phyloP scores from a whole-genome alignment of 2,113 vertebrate genomes.

The Pollachius pollachius region DNA sequence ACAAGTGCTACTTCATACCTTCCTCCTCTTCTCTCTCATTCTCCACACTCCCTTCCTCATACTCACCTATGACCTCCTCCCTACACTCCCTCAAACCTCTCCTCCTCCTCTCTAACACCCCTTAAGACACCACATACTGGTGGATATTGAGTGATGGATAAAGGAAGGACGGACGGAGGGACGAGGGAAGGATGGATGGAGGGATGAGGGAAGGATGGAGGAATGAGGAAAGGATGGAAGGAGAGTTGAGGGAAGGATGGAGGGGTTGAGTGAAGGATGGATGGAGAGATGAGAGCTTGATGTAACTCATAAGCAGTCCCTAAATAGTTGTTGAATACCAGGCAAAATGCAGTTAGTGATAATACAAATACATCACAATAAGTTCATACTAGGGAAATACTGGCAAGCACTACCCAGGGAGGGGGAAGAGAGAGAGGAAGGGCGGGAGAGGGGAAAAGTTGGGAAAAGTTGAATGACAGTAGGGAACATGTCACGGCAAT shows the following conservation, averaged over 20 bases:
- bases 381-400: too few relatives aligned
- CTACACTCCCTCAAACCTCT: not conserved
- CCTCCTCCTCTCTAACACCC: not conserved
- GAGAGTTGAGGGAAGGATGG: not conserved
- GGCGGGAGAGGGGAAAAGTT: not conserved
- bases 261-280: not conserved
- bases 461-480: conserved; percentile 4
- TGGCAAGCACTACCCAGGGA: not conserved
- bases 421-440: not conserved
- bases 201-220: not conserved
- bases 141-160: conserved; percentile 8
- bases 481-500: conserved; percentile 15
- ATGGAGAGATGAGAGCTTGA: not conserved
- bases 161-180: too few relatives aligned
- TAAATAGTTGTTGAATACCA: too few relatives aligned
- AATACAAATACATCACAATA: too few relatives aligned
- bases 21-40: not conserved
- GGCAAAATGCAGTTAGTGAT: too few relatives aligned
- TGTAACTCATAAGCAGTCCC: too few relatives aligned
- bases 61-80: not conserved
- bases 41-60: not conserved
- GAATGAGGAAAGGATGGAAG: too few relatives aligned
- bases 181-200: not conserved
- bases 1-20: too few relatives aligned
- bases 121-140: conserved; percentile 18